phyloP scores from a whole-genome alignment of 2,888 invertebrate species.

The Sepiola atlantica region DNA sequence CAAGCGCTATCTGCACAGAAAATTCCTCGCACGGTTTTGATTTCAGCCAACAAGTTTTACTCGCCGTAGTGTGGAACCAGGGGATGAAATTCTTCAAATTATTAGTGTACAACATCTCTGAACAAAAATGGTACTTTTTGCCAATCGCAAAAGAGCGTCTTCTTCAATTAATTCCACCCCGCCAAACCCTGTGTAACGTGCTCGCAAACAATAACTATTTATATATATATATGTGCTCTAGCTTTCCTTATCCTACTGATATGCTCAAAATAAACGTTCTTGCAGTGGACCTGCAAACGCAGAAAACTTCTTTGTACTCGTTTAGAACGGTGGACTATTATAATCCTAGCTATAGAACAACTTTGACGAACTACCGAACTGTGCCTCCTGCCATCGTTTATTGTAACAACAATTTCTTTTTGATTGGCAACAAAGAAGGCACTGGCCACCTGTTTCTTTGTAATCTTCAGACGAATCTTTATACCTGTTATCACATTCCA shows the following conservation, averaged over 20 bases:
- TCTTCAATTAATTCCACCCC: constrained; percentile 66
- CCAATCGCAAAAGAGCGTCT: constrained; percentile 67
- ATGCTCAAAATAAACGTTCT: constrained; percentile 71
- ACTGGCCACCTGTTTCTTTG: constrained; percentile 71
- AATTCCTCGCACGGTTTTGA: constrained; percentile 35
- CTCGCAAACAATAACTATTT: constrained; percentile 65
- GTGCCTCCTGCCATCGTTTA: constrained; percentile 71
- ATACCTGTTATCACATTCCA: constrained; percentile 70
- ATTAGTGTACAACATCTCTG: constrained; percentile 65
- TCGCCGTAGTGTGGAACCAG: constrained; percentile 68
- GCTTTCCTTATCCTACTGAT: constrained; percentile 72
- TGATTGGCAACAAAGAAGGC: constrained; percentile 71
- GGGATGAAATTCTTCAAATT: constrained; percentile 70
- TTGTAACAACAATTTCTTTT: constrained; percentile 67
- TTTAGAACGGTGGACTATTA: constrained; percentile 68
- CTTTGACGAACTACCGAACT: constrained; percentile 68
- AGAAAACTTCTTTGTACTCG: constrained; percentile 66
- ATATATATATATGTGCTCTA: constrained; percentile 71
- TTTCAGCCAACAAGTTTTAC: constrained; percentile 60
- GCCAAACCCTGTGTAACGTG: constrained; percentile 69
- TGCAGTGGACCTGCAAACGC: constrained; percentile 66
- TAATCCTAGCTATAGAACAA: constrained; percentile 71
- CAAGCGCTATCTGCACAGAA: not conserved
- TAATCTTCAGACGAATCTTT: constrained; percentile 67
- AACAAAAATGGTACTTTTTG: constrained; percentile 68